A percentile compares a stretch with the other conserved stretches of the same genome.
Conservation (phyloP, 2,113 vertebrate species). For the Zosterops lateralis region DNA sequence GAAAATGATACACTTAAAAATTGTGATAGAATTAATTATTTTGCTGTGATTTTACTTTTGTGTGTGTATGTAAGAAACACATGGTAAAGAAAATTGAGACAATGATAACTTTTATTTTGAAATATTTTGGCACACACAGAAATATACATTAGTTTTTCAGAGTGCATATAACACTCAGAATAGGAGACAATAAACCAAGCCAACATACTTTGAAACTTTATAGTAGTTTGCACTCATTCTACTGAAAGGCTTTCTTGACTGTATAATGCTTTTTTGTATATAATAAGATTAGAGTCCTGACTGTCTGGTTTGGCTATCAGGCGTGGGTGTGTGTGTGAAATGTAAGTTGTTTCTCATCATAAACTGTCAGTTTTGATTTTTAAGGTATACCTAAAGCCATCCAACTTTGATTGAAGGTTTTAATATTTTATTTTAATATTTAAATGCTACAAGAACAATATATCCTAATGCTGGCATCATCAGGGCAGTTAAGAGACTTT, state of each 20-base stretch:
- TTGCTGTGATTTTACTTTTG: neutral
- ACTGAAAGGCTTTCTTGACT: neutral
- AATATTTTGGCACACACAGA: neutral
- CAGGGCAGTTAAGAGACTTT: neutral
- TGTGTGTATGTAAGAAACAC: neutral
- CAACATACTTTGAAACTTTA: neutral
- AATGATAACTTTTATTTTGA: neutral
- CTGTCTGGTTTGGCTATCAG: neutral
- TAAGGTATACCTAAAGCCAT: neutral
- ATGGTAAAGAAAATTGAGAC: neutral
- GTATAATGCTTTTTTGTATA: neutral
- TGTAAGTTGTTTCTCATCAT: neutral
- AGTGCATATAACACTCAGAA: neutral
- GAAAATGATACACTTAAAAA: neutral
- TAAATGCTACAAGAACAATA: neutral
- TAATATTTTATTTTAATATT: neutral
- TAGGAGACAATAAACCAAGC: neutral
- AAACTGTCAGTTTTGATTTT: neutral
- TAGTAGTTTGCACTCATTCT: neutral
- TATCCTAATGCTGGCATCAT: neutral
- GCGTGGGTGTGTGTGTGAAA: neutral
- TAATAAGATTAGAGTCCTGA: neutral
- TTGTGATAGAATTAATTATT: neutral
- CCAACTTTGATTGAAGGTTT: neutral
- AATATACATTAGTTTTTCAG: neutral